A percentile compares a stretch with the other conserved stretches of the same genome.
These are phyloP conservation scores for Fratercula arctica DNA, from an alignment of 2,797 vertebrate species.

Conservation along the genomic window DNA sequence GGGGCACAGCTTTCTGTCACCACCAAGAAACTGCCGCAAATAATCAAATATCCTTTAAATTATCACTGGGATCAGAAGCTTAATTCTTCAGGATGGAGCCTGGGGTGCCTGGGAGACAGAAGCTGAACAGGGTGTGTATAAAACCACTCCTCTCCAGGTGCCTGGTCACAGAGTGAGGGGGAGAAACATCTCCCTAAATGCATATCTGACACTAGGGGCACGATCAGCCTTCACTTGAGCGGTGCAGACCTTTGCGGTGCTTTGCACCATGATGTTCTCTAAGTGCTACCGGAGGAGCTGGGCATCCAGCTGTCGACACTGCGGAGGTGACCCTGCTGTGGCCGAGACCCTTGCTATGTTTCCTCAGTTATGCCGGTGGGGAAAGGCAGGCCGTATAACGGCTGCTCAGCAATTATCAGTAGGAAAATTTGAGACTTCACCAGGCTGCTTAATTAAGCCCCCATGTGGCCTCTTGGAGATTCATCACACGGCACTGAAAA, in stretches of 20 bases:
- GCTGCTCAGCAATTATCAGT: constrained; percentile 49
- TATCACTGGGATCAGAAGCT: neutral
- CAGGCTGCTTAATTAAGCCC: constrained; percentile 71
- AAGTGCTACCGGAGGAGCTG: rapidly evolving
- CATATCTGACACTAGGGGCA: neutral
- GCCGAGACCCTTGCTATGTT: neutral
- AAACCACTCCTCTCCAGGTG: rapidly evolving
- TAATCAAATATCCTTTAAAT: neutral
- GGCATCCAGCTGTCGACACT: rapidly evolving
- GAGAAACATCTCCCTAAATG: neutral
- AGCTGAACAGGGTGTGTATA: neutral
- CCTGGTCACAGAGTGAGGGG: neutral
- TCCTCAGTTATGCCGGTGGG: neutral
- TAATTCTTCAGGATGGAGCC: neutral
- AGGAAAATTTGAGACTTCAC: constrained; percentile 56
- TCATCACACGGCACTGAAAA: constrained; percentile 8
- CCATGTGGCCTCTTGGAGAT: constrained; percentile 67
- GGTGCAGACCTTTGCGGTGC: rapidly evolving
- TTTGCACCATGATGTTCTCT: neutral
- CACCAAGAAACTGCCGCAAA: neutral
- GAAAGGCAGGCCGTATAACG: neutral
- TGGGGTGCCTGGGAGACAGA: neutral
- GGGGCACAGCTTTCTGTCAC: rapidly evolving
- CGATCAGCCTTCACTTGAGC: rapidly evolving
- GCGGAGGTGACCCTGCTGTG: neutral